These are phyloP conservation scores for Eurytoma californica DNA, from an alignment of 2,888 invertebrate species.

Conservation along the genomic window DNA sequence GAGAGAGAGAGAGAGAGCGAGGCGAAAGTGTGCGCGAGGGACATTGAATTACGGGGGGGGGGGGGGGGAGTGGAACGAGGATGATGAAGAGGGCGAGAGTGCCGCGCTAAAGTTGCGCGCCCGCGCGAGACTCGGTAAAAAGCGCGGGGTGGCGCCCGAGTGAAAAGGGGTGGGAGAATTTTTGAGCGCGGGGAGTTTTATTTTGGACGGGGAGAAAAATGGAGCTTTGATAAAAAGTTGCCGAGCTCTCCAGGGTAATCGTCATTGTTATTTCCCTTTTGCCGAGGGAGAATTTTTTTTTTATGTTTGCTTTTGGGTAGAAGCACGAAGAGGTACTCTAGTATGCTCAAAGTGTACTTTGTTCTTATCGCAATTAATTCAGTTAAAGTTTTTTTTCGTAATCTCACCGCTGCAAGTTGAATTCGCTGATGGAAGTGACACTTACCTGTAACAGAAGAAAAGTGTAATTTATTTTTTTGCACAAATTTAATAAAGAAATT, in stretches of 20 bases:
- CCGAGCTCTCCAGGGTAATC: background rate
- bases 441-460: slow-evolving; percentile 8
- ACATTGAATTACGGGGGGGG: slow-evolving; percentile 41
- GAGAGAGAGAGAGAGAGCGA: slow-evolving; percentile 12
- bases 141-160: background rate
- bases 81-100: background rate
- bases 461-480: background rate
- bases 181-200: background rate
- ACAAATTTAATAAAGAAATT: background rate
- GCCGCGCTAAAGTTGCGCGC: too few species aligned
- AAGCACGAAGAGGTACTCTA: too few species aligned
- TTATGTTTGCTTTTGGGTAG: too few species aligned
- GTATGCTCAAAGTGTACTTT: too few species aligned
- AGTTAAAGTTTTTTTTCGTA: background rate
- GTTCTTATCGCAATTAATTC: too few species aligned
- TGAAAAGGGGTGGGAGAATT: background rate
- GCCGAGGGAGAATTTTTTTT: too few species aligned
- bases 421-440: background rate
- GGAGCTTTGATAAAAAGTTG: background rate
- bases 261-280: too few species aligned
- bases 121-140: background rate
- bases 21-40: slow-evolving; percentile 2
- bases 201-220: background rate
- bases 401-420: background rate
- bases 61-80: background rate